These are phyloP conservation scores for Callocephalon fimbriatum DNA, from an alignment of 2,113 vertebrate genomes.

Conservation along the genomic window DNA sequence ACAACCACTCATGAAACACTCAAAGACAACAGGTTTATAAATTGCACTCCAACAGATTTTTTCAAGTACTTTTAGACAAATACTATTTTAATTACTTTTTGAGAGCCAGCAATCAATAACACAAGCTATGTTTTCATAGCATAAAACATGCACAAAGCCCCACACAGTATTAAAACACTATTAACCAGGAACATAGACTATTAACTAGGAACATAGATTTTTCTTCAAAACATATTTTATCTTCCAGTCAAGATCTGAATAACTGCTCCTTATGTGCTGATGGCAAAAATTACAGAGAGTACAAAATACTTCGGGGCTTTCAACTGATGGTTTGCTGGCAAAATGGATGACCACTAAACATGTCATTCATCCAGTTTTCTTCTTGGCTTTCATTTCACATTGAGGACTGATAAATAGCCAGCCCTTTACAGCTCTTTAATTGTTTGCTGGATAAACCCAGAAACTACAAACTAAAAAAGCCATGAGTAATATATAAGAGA, in stretches of 20 bases:
- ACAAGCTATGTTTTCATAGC: background rate
- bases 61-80: background rate
- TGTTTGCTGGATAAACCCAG: background rate
- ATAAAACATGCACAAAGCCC: background rate
- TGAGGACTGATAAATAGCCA: background rate
- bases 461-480: background rate
- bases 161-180: background rate
- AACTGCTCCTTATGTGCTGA: background rate
- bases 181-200: background rate
- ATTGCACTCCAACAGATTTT: background rate
- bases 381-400: background rate
- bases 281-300: background rate
- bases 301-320: background rate
- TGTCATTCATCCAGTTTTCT: background rate
- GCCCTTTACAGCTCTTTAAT: background rate
- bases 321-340: background rate
- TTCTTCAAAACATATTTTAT: background rate
- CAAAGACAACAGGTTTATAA: background rate
- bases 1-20: background rate
- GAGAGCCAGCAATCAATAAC: background rate
- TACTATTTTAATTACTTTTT: background rate
- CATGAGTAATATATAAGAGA: background rate
- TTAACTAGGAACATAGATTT: background rate
- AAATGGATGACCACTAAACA: background rate
- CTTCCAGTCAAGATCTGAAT: background rate